Conservation (phyloP, 2,113 vertebrate genomes). For the Mirza zaza region DNA sequence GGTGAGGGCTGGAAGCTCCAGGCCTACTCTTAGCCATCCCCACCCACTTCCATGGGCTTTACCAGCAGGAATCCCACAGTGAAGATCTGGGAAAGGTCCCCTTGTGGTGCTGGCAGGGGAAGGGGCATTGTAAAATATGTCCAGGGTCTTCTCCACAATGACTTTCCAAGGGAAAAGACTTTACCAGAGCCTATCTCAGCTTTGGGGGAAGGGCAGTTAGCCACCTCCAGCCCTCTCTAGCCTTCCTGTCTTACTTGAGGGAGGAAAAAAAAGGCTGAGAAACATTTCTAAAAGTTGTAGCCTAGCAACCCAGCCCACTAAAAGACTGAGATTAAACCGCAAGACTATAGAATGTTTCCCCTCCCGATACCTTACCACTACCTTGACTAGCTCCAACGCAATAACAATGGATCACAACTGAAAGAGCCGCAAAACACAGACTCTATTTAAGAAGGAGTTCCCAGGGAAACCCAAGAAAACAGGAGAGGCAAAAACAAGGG, state of each 20-base stretch:
- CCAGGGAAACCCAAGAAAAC: not conserved
- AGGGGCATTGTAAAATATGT: no score
- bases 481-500: not conserved
- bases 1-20: rapidly evolving
- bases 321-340: not conserved
- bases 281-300: not conserved
- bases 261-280: not conserved
- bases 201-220: not conserved
- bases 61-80: not conserved
- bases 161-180: not conserved
- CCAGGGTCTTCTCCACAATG: not conserved
- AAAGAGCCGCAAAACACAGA: not conserved
- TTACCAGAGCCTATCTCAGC: not conserved
- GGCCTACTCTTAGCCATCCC: not conserved
- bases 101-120: not conserved
- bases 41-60: not conserved
- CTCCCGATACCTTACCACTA: not conserved
- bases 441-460: not conserved
- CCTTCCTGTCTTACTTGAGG: not conserved
- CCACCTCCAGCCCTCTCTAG: no score
- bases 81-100: not conserved
- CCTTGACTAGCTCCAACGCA: not conserved
- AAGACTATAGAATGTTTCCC: not conserved
- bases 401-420: not conserved
- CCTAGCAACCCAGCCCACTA: not conserved